These are phyloP conservation scores for Ridgeia piscesae DNA, from an alignment of 1,140 invertebrate species.

Conservation along the genomic window DNA sequence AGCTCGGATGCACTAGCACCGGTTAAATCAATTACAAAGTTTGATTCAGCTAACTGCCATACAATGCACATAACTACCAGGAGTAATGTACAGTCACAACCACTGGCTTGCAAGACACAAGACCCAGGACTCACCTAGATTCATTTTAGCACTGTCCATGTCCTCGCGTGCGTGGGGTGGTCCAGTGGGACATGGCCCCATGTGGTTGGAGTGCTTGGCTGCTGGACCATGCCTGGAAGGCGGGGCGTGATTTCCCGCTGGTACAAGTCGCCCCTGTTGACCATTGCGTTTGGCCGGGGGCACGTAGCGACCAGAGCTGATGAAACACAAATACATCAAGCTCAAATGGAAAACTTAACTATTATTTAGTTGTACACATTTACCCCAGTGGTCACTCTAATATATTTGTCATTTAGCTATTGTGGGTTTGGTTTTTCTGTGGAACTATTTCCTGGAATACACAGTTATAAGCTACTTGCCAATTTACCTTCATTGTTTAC, in stretches of 20 bases:
- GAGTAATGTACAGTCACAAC: no score
- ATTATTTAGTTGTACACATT: neutral
- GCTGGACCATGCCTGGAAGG: neutral
- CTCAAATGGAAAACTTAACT: neutral
- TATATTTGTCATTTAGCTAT: no score
- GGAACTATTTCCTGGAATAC: no score
- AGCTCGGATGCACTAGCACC: no score
- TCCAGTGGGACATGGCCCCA: conserved; percentile 60
- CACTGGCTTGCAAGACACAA: conserved; percentile 51
- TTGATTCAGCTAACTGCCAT: no score
- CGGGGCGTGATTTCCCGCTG: conserved; percentile 22
- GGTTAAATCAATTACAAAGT: no score
- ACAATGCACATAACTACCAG: no score
- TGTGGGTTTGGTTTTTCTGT: no score
- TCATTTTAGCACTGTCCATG: conserved; percentile 74
- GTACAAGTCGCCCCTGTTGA: neutral
- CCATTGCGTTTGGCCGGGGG: neutral
- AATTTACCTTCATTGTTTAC: no score
- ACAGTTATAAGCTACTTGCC: no score
- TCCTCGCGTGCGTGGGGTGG: conserved; percentile 65
- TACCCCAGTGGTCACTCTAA: no score
- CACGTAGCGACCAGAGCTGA: neutral
- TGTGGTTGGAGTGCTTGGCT: neutral
- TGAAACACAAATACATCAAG: neutral
- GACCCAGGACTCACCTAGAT: conserved; percentile 63